Percentiles rank a stretch among this genome's conserved stretches.
Evolutionary conservation across 2,888 invertebrate species (phyloP).

Genomic region (Clostera curtula): DNA sequence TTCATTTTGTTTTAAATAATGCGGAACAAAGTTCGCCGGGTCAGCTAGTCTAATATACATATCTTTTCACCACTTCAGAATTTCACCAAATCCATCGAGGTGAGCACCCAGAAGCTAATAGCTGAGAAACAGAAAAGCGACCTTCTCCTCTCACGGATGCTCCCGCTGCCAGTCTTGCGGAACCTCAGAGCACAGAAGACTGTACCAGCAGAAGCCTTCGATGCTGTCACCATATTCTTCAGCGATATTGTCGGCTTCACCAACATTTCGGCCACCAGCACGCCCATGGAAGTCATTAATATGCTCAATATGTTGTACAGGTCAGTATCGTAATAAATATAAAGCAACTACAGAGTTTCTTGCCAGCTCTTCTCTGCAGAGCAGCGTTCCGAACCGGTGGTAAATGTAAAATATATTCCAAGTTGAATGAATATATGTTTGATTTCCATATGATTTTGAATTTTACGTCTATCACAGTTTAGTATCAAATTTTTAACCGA

Average conservation of each 20-base stretch:
- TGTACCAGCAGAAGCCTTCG: slow-evolving; percentile 79
- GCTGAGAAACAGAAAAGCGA: slow-evolving; percentile 76
- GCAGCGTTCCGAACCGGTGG: too few relatives aligned
- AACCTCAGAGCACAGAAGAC: slow-evolving; percentile 70
- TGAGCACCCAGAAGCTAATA: slow-evolving; percentile 63
- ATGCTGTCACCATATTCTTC: slow-evolving; percentile 81
- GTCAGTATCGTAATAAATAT: slow-evolving; percentile 24
- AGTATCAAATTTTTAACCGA: too few relatives aligned
- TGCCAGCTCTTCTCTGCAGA: too few relatives aligned
- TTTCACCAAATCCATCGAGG: slow-evolving; percentile 65
- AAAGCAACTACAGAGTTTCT: too few relatives aligned
- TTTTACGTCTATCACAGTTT: too few relatives aligned
- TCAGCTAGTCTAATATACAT: too few relatives aligned
- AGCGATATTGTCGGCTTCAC: slow-evolving; percentile 83
- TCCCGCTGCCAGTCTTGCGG: slow-evolving; percentile 70
- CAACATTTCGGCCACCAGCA: slow-evolving; percentile 75
- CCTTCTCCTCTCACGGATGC: slow-evolving; percentile 72
- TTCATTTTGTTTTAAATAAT: too few relatives aligned
- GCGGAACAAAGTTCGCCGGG: too few relatives aligned
- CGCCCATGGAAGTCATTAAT: slow-evolving; percentile 78
- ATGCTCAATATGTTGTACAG: slow-evolving; percentile 84
- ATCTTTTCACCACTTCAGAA: slow-evolving; percentile 47
- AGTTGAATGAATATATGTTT: too few relatives aligned
- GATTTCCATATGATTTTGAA: too few relatives aligned
- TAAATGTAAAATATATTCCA: too few relatives aligned